A percentile compares a stretch with the other conserved stretches of the same genome.
Conservation (phyloP, 2,113 vertebrate species). For the Sardina pilchardus region DNA sequence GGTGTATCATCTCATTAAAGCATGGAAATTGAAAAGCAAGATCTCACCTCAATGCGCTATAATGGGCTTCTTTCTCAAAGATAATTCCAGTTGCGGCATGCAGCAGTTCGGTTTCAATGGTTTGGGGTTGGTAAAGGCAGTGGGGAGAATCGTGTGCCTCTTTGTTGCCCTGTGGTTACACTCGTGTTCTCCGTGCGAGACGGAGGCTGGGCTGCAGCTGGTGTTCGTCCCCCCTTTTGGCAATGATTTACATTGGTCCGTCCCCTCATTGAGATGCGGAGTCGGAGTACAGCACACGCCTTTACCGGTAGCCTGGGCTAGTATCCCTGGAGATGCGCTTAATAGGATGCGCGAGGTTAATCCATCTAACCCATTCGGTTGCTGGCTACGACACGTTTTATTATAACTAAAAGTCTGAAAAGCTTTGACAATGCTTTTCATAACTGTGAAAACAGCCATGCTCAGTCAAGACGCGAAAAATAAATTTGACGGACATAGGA, state of each 20-base stretch:
- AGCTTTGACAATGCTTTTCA: neutral
- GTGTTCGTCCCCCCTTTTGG: constrained; percentile 63
- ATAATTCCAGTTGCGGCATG: neutral
- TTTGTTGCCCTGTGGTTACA: constrained; percentile 63
- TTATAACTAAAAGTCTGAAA: neutral
- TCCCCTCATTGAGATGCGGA: constrained; percentile 69
- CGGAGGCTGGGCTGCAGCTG: constrained; percentile 72
- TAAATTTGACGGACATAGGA: neutral
- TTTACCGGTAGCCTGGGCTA: neutral
- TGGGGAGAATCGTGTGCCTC: constrained; percentile 53
- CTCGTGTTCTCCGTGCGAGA: constrained; percentile 36
- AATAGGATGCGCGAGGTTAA: neutral
- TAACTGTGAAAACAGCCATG: neutral
- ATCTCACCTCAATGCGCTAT: constrained; percentile 23
- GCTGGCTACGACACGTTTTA: neutral
- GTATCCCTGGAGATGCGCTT: constrained; percentile 1
- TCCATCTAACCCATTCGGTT: neutral
- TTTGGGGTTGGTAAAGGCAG: constrained; percentile 19
- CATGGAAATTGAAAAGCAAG: neutral
- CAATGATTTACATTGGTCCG: constrained; percentile 70
- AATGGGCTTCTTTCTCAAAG: neutral
- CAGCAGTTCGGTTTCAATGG: neutral
- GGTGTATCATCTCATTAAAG: neutral
- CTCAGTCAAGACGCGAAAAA: neutral
- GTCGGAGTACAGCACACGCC: neutral